Evolutionary conservation across 2,888 invertebrate genomes (phyloP).

Genomic region (Spilosoma lubricipeda): DNA sequence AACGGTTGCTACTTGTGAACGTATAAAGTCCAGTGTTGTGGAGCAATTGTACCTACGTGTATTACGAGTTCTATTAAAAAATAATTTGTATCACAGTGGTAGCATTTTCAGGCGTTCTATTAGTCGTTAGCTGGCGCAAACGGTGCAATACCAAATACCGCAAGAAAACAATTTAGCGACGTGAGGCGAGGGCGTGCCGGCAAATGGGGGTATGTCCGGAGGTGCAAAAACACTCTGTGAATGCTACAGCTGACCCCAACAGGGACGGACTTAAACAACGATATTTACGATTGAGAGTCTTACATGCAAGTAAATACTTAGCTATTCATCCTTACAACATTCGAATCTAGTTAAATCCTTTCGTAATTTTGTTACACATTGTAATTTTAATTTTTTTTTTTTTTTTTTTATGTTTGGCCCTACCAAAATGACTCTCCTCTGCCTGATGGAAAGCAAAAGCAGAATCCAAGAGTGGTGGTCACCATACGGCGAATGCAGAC

Average conservation of each 20-base stretch:
- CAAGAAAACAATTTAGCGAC: slow-evolving; percentile 81
- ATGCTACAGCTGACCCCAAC: slow-evolving; percentile 78
- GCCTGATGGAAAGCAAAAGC: too few relatives aligned
- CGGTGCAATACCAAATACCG: slow-evolving; percentile 59
- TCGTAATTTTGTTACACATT: not conserved
- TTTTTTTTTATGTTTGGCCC: too few relatives aligned
- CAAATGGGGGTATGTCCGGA: slow-evolving; percentile 50
- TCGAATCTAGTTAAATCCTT: not conserved
- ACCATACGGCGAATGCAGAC: too few relatives aligned
- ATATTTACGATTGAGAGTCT: slow-evolving; percentile 10
- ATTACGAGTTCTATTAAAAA: slow-evolving; percentile 11
- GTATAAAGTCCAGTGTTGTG: not conserved
- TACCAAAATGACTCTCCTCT: too few relatives aligned
- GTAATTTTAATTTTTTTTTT: too few relatives aligned
- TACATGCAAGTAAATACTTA: not conserved
- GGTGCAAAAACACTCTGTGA: slow-evolving; percentile 80
- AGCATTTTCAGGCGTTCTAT: slow-evolving; percentile 42
- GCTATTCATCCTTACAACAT: not conserved
- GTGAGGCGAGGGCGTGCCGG: slow-evolving; percentile 52
- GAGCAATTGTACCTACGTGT: not conserved
- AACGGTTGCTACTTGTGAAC: not conserved
- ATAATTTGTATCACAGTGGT: slow-evolving; percentile 33
- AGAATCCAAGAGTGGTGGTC: too few relatives aligned
- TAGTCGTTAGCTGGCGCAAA: slow-evolving; percentile 65
- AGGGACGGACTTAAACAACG: slow-evolving; percentile 59